Percentiles rank a stretch among this genome's conserved stretches.
phyloP scores from a whole-genome alignment of 2,113 vertebrate genomes.

The Albula glossodonta region DNA sequence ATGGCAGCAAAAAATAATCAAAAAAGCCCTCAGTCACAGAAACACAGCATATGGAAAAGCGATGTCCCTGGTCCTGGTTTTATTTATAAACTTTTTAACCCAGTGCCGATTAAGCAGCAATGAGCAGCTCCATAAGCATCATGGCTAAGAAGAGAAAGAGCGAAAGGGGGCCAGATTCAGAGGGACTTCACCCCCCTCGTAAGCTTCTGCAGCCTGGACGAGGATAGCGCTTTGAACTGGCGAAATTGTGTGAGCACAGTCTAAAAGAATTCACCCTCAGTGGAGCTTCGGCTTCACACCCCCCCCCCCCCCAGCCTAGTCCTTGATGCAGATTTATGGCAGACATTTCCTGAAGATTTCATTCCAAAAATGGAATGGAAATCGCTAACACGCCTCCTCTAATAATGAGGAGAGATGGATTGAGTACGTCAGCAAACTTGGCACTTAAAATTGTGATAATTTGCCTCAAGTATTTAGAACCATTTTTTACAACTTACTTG shows the following conservation, averaged over 20 bases:
- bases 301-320: not conserved
- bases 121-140: not conserved
- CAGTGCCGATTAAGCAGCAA: not conserved
- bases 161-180: not conserved
- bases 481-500: not conserved
- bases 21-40: not conserved
- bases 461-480: not conserved
- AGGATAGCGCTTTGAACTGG: not conserved
- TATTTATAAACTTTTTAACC: not conserved
- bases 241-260: not conserved
- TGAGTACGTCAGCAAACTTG: not conserved
- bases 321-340: conserved; percentile 3
- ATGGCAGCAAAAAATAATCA: not conserved
- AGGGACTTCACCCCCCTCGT: not conserved
- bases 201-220: not conserved
- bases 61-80: not conserved
- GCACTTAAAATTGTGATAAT: not conserved
- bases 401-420: not conserved
- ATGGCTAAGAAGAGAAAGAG: not conserved
- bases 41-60: not conserved
- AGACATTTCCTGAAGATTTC: not conserved
- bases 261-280: not conserved
- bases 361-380: conserved; percentile 6
- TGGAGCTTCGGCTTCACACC: not conserved
- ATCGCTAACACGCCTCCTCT: not conserved